Percentiles rank a stretch among this genome's conserved stretches.
phyloP scores from a whole-genome alignment of 2,888 invertebrate genomes.

The Volucella bombylans region DNA sequence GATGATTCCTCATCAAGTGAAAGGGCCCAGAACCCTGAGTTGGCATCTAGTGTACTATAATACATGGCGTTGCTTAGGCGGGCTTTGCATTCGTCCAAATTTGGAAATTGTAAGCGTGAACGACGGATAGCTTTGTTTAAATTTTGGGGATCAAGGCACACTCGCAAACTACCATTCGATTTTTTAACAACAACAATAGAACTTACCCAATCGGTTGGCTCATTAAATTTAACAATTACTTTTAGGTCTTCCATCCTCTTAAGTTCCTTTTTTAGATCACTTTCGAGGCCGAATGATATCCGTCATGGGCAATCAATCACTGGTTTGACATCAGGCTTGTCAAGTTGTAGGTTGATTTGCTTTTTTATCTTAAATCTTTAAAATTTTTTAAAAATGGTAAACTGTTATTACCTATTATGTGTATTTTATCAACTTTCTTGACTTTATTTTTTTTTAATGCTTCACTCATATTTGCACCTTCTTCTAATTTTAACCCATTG shows the following conservation, averaged over 20 bases:
- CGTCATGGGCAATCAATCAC: constrained; percentile 21
- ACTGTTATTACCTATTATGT: background rate
- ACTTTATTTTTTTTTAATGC: background rate
- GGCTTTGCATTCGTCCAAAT: too few relatives aligned
- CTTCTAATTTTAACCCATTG: constrained; percentile 4
- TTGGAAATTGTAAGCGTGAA: constrained; percentile 26
- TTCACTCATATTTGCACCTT: background rate
- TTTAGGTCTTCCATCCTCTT: constrained; percentile 1
- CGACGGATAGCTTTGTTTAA: constrained; percentile 64
- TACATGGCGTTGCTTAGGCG: too few relatives aligned
- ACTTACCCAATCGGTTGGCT: constrained; percentile 71
- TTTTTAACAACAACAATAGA: constrained; percentile 54
- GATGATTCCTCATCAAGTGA: constrained; percentile 39
- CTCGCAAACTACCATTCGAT: constrained; percentile 62
- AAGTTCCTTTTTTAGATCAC: constrained; percentile 3
- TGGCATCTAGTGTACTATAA: constrained; percentile 28
- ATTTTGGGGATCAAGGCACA: constrained; percentile 68
- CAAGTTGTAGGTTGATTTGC: background rate
- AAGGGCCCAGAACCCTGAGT: constrained; percentile 44
- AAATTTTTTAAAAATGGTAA: constrained; percentile 11
- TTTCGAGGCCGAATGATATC: constrained; percentile 10
- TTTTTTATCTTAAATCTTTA: constrained; percentile 33
- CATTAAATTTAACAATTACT: constrained; percentile 49
- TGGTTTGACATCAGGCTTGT: constrained; percentile 3
- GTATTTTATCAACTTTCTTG: constrained; percentile 5